Evolutionary conservation across 2,797 vertebrate genomes (phyloP), one percentile per base, ranked within the genome.

Genomic region (Spinus pinus): DNA sequence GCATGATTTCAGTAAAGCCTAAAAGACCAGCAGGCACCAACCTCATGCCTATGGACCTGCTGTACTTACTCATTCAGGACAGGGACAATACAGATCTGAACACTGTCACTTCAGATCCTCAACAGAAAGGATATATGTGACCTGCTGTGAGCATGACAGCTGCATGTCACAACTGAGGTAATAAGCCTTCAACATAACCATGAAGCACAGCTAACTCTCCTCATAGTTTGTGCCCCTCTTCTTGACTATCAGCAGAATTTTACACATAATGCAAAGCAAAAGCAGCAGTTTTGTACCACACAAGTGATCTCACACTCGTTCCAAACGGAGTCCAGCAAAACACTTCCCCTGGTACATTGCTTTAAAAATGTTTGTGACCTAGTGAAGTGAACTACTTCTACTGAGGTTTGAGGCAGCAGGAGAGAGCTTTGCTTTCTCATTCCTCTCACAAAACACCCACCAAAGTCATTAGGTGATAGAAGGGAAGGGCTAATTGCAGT

Each of bases 401-500:
- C 72, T 83, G 53, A 88, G 62, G 77, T 58, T 22, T 58, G 57
- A 74, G 14, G 14, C 12, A 39, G 49, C 50, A 86, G 20, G 16
- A 42, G 65, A 94, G 47, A 4, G 58, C 33, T 93, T 71, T 70
- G 51, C 46, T 87, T 86, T 60, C 71, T 60, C 57, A 28, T 42
- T 60, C 64, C 24, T 60, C 2, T 3, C 39, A 62, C 33, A 85
- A 46, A 90, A 92, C 71, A 8, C 90, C 92, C 88, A 82, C 74
- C 27, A 18, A 81, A 92, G 64, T 73, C 78, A 92, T 82, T 74
- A 94, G 50, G 57, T 5, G 4, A 54, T 37, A 66, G 1, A 11
- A 95, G 60, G 14, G 44, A 60, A 86, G 51, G 57, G 57, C 46
- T 96, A 90, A 95, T 87, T 85, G 86, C 56, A 54, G 86, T 28